Base-by-base conservation (phyloP, 2,888 invertebrate species). In the Timandra comae region DNA sequence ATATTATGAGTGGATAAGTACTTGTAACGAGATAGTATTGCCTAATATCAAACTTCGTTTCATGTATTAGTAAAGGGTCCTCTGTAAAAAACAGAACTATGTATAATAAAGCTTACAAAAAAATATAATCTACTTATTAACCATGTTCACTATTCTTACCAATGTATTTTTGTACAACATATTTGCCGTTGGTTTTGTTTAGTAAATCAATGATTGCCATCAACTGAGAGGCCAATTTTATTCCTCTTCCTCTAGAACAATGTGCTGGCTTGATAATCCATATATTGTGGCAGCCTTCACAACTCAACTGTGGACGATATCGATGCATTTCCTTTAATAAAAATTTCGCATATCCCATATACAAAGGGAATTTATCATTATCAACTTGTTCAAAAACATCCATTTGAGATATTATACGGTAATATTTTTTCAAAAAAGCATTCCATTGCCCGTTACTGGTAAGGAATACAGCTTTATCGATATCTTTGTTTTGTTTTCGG, bases 241-340 rank as follows among this genome's bases (percentile, higher is more conserved):
- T 96, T 2, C 96, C 96, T 63, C 91, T 86, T 0, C 96, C 96
- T 55, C 95, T 87, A 16, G 93, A 94, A 46, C 92, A 91, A 56
- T 91, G 91, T 2, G 91, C 92, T 0, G 96, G 96, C 66, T 97
- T 97, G 25, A 97, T 87, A 41, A 97, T 95, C 96, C 96, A 97
- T 48, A 96, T 90, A 73, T 96, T 95, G 60, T 90, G 88, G 45
- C 87, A 88, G 0, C 96, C 96, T 75, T 96, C 96, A 63, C 91
- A 89, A 39, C 87, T 85, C 30, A 92, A 66, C 56, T 90, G 90
- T 0, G 91, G 89, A 48, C 89, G 88, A 49, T 87, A 87, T 33
- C 71, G 78, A 36, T 82, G 78, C 12, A 93, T 78, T 50, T 89
- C 87, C 39, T 86, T 82, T 5, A 93, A 61, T 35, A 91, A 73